These are phyloP conservation scores for Acridotheres tristis DNA, from an alignment of 2,797 vertebrate species.

Conservation along the genomic window DNA sequence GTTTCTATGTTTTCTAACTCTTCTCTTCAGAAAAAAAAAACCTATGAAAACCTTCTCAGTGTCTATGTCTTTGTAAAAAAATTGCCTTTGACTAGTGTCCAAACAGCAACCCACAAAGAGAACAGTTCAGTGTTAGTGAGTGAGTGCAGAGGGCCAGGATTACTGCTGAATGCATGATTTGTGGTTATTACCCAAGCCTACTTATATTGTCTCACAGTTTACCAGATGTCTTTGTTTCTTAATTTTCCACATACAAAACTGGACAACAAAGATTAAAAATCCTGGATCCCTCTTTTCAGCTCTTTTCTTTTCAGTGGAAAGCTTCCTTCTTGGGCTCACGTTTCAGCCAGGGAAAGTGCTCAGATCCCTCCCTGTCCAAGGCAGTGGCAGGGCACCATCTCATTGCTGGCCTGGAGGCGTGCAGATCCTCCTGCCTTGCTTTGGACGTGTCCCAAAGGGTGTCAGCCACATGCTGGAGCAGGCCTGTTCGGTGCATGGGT, in stretches of 20 bases:
- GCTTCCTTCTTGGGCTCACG: not conserved
- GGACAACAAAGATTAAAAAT: not conserved
- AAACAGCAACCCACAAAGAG: not conserved
- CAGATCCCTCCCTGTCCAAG: not conserved
- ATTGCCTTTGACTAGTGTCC: not conserved
- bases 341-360: fast-evolving
- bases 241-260: not conserved
- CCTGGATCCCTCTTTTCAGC: not conserved
- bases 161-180: not conserved
- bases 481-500: fast-evolving
- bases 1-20: not conserved
- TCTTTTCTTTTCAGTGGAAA: not conserved
- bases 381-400: not conserved
- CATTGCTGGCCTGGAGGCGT: fast-evolving
- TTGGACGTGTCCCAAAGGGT: fast-evolving
- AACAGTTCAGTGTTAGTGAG: not conserved
- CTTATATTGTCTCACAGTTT: not conserved
- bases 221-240: not conserved
- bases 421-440: not conserved
- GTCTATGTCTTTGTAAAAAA: not conserved
- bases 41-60: not conserved
- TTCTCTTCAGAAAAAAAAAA: not conserved
- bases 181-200: not conserved
- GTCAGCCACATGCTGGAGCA: fast-evolving
- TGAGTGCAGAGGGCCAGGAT: not conserved